phyloP scores from a whole-genome alignment of 37 sponge, comb jelly and placozoan genomes.

The Chondrosia reniformis region DNA sequence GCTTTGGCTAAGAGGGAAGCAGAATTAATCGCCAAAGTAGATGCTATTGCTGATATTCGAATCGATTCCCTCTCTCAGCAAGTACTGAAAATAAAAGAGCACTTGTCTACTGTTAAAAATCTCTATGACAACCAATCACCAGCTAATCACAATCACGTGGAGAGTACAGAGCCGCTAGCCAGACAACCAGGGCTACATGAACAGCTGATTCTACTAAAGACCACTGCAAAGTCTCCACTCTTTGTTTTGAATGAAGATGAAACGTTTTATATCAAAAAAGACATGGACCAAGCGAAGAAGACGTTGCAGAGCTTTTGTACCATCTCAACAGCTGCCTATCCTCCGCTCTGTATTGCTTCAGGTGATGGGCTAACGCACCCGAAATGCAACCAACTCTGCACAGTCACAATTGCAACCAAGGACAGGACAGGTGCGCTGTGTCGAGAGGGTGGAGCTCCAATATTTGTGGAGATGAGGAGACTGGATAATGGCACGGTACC shows the following conservation, averaged over 20 bases:
- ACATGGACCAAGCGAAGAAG: constrained; percentile 20
- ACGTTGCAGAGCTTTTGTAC: constrained; percentile 46
- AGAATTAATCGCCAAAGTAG: constrained; percentile 57
- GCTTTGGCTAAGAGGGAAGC: constrained; percentile 36
- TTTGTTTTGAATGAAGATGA: constrained; percentile 55
- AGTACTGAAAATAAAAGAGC: constrained; percentile 28
- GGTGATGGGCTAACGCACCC: constrained; percentile 76
- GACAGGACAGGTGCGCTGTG: constrained; percentile 67
- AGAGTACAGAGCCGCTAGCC: background rate
- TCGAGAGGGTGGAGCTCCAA: constrained; percentile 51
- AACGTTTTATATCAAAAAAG: constrained; percentile 49
- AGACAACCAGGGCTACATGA: background rate
- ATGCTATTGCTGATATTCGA: constrained; percentile 48
- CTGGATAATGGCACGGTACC: constrained; percentile 15
- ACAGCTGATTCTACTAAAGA: background rate
- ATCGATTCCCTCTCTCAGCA: constrained; percentile 42
- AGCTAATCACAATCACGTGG: background rate
- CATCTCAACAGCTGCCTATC: constrained; percentile 73
- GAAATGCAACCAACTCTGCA: constrained; percentile 52
- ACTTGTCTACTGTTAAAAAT: background rate
- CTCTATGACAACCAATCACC: background rate
- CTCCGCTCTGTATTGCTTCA: constrained; percentile 66
- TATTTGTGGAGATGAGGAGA: constrained; percentile 58
- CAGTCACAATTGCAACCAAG: constrained; percentile 54
- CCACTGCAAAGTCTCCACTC: background rate